Evolutionary conservation across 1,140 invertebrate species (phyloP), one percentile per base, ranked within the genome.

Genomic region (Heliconius congener): DNA sequence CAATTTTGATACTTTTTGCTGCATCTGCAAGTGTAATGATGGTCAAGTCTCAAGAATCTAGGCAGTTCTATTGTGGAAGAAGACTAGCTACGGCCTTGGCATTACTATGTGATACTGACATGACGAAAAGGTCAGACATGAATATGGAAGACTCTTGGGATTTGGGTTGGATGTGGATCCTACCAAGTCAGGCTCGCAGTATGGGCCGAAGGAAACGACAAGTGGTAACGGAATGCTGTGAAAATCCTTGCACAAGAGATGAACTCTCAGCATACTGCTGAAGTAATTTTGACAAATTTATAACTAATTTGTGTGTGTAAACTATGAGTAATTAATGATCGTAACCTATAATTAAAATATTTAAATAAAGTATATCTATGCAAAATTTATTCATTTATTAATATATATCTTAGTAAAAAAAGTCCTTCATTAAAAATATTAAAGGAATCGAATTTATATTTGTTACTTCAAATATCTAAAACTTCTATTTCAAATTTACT

Each of bases 171-270:
- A 79, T 82, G 1, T 81, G 83, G 81, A 81, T 86, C 8, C 39
- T 52, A 5, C 18, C 71, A 2, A 52, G 80, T 27, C 52, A 57
- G 39, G 85, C 84, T 16, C 77, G 46, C 13, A 71, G 74, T 46
- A 50, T 85, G 16, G 71, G 75, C 39, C 78, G 82, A 34, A 79
- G 71, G n/a, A 86, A 85, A 73, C 77, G 84, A 11, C 80, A 84
- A 55, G 80, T 84, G 6, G 83, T 81, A 8, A 72, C 79, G 5
- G 84, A 85, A 55, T 85, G 84, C 76, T 85, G 84, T 46, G 75
- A 78, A 11, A 85, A 85, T 6, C 76, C 83, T 11, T 84, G 83
- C 66, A 75, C 74, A 18, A 50, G 52, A 30, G 71, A 81, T 13
- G 81, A 82, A 60, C 71, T 84, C 16, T 19, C 82, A 16, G 42